Evolutionary conservation across 1,140 invertebrate species (phyloP).

Genomic region (Pantala flavescens): DNA sequence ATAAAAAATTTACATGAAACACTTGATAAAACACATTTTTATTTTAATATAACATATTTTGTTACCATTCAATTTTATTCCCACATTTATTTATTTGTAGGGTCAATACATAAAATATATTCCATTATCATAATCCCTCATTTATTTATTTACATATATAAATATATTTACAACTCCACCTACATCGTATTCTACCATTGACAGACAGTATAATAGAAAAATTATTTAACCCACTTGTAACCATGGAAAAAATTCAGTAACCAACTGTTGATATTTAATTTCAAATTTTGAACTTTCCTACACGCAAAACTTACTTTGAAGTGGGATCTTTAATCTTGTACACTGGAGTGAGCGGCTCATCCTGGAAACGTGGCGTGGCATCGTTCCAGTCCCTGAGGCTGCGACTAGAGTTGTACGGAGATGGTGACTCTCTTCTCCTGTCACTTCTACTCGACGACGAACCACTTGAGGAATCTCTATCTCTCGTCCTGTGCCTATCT

Average conservation of each 20-base stretch:
- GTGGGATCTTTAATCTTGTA: slow-evolving; percentile 56
- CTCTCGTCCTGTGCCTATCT: slow-evolving; percentile 27
- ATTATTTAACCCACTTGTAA: not conserved
- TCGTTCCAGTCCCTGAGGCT: slow-evolving; percentile 45
- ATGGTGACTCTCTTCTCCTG: slow-evolving; percentile 25
- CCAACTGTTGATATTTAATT: no score
- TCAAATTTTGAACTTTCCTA: no score
- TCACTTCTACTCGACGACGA: slow-evolving; percentile 27
- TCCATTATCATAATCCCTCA: no score
- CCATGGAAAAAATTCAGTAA: not conserved
- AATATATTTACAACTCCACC: no score
- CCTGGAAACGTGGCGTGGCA: slow-evolving; percentile 57
- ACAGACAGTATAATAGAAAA: not conserved
- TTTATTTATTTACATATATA: no score
- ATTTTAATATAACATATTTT: no score
- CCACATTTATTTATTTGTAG: no score
- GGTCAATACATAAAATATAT: no score
- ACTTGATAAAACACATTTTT: no score
- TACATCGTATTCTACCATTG: not conserved
- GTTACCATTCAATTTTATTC: no score
- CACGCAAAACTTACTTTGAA: slow-evolving; percentile 32
- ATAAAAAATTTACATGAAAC: no score
- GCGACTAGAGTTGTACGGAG: slow-evolving; percentile 23
- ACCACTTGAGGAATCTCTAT: slow-evolving; percentile 23
- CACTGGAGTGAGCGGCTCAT: slow-evolving; percentile 72